Base-by-base conservation (phyloP, 2,888 invertebrate species). In the Strigamia maritima region DNA sequence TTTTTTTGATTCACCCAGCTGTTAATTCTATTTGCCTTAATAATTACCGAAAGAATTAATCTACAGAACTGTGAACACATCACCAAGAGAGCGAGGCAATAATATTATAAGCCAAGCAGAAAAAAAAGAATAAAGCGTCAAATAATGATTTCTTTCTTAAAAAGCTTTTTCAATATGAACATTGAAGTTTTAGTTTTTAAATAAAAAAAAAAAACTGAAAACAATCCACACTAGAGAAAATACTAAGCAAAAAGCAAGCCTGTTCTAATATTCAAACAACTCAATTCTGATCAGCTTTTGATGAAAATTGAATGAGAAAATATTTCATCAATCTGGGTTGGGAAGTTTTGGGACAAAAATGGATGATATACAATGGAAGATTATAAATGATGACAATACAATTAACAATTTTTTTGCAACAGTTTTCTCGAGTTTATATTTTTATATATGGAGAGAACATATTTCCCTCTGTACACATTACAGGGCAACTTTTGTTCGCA, bases 331-430 rank as follows among this genome's bases (percentile, higher is more conserved):
- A 60, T 3, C 60, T 60, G 19, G 22, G 14, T 49, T 49, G 49
- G 60, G 22, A 60, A 19, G n/a, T 60, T 60, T 44, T 44, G 4
- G 60, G 60, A 19, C 4, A 6, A 60, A 60, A 60, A 60, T 60
- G 60, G 60, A 60, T 60, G 60, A 60, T 60, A 60, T 60, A 60
- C 60, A 60, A 60, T 60, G 60, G 60, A 60, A 60, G 60, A 60
- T 60, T 60, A 60, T 60, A 60, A 60, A 60, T 60, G 60, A 60
- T 60, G 60, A 60, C 60, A 60, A 24, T 60, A 60, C 60, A 60
- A 60, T 60, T 60, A 60, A 60, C 60, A 60, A 24, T 19, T 60
- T 60, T 60, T 60, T 60, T 60, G 44, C 19, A 60, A 60, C 60
- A 60, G 60, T 60, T 22, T 60, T 60, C 60, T 60, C 10, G 19